A percentile compares a stretch with the other conserved stretches of the same genome.
These are phyloP conservation scores for Willisornis vidua DNA, from an alignment of 2,113 vertebrate genomes.

Conservation along the genomic window DNA sequence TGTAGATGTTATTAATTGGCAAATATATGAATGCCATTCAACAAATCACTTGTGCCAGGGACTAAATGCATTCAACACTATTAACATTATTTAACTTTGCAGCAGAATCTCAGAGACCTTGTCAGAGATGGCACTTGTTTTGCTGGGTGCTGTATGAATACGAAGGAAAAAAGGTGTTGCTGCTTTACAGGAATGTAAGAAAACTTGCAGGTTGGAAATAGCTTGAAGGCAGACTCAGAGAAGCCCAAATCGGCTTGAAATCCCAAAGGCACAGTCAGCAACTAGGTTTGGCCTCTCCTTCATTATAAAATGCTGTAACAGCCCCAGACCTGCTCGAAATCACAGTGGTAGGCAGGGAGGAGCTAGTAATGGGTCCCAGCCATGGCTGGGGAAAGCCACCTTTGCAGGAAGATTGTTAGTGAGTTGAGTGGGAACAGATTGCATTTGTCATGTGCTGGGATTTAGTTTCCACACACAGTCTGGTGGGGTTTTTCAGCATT, in stretches of 20 bases:
- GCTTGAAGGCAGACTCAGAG: background rate
- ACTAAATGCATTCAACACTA: background rate
- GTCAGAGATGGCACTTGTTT: background rate
- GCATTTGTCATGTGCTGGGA: background rate
- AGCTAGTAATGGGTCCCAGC: background rate
- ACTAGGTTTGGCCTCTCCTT: background rate
- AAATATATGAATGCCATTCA: background rate
- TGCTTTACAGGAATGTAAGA: background rate
- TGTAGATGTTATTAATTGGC: background rate
- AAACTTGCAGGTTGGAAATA: background rate
- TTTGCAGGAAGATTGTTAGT: background rate
- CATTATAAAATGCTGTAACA: background rate
- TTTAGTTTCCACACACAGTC: background rate
- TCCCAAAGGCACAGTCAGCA: background rate
- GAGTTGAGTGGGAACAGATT: background rate
- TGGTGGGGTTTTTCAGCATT: background rate
- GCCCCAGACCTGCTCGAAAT: background rate
- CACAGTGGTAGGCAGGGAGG: background rate
- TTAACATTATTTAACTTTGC: background rate
- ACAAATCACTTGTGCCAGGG: background rate
- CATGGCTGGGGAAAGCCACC: background rate
- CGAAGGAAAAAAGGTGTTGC: background rate
- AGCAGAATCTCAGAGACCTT: background rate
- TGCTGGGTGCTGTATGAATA: background rate
- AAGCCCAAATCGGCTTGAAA: background rate